Conservation (phyloP, 2,797 vertebrate genomes). For the Sebastes taczanowskii region DNA sequence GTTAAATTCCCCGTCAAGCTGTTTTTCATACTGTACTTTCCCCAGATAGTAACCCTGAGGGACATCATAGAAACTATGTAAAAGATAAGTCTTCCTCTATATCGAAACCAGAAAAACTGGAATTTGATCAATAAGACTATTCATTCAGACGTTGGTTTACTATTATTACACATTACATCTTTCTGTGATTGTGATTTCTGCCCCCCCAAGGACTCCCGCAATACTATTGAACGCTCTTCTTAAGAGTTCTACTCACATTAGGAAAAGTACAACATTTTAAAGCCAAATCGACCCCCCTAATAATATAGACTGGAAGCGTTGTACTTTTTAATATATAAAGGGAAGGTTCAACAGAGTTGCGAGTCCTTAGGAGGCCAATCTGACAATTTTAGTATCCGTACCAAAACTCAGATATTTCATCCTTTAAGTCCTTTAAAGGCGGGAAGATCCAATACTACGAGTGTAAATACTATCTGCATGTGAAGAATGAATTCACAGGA, state of each 20-base stretch:
- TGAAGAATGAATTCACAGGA: not conserved
- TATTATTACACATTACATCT: not conserved
- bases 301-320: not conserved
- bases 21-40: conserved; percentile 36
- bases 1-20: not conserved
- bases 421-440: not conserved
- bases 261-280: not conserved
- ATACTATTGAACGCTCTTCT: not conserved
- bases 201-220: not conserved
- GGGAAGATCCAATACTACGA: not conserved
- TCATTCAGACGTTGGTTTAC: not conserved
- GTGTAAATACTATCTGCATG: not conserved
- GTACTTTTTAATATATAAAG: not conserved
- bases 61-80: not conserved
- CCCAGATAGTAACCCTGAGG: not conserved
- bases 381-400: not conserved
- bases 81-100: not conserved
- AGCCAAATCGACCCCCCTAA: not conserved
- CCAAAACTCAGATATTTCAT: not conserved
- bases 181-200: not conserved
- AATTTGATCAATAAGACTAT: not conserved
- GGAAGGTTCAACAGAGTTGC: not conserved
- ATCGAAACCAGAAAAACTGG: not conserved
- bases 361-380: accelerated
- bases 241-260: not conserved